A percentile compares a stretch with the other conserved stretches of the same genome.
These are phyloP conservation scores for Ectemnius lituratus DNA, from an alignment of 2,888 invertebrate species.

Conservation along the genomic window DNA sequence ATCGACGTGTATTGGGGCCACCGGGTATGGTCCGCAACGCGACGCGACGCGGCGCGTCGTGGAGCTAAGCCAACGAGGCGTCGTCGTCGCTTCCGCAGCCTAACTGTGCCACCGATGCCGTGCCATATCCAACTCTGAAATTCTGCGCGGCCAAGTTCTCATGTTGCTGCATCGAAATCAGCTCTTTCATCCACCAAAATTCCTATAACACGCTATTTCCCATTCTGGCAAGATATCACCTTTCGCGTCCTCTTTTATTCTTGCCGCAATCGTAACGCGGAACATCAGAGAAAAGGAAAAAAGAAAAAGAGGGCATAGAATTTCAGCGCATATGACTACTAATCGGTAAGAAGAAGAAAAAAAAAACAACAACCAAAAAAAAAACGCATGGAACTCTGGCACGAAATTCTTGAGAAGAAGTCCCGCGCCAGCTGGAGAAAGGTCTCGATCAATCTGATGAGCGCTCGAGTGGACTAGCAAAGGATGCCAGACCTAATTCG, in stretches of 20 bases:
- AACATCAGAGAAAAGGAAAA: background rate
- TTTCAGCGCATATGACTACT: background rate
- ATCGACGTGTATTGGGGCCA: conserved; percentile 65
- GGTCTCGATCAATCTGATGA: background rate
- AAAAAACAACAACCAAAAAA: no score
- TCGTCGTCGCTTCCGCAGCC: conserved; percentile 60
- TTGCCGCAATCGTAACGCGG: no score
- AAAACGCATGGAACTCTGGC: background rate
- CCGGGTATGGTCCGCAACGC: conserved; percentile 70
- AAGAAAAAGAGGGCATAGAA: background rate
- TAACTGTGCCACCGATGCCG: conserved; percentile 12
- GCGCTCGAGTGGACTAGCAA: background rate
- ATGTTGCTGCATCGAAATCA: conserved; percentile 35
- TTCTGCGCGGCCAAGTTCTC: conserved; percentile 60
- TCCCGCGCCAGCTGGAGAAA: no score
- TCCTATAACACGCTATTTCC: conserved; percentile 39
- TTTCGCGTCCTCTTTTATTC: no score
- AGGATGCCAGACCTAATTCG: background rate
- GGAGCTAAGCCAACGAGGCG: conserved; percentile 72
- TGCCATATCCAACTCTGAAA: conserved; percentile 51
- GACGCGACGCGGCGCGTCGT: conserved; percentile 70
- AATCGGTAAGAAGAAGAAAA: no score
- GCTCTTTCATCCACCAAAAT: conserved; percentile 14
- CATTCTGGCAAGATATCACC: no score
- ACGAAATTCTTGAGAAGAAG: no score